Base-by-base conservation (phyloP, 2,113 vertebrate genomes). In the Pyxicephalus adspersus region DNA sequence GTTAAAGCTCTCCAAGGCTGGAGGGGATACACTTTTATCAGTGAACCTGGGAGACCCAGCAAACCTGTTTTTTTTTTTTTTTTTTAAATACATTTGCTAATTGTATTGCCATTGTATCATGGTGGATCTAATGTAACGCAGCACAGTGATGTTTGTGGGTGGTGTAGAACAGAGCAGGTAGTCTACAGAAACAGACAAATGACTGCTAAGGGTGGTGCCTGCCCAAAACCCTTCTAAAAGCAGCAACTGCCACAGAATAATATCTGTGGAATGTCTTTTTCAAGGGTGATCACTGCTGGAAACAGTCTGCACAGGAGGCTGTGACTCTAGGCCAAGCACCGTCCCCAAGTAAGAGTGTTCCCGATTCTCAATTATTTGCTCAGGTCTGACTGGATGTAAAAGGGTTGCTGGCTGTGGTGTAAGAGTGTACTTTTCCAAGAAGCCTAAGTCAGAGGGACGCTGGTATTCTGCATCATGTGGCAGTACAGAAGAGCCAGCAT, bases 341-440 rank as follows among this genome's bases (percentile, higher is more conserved):
- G 96, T 95, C 34, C 97, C 97, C 66, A 99, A 92, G 50, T 98
- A 98, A 0, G 96, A 97, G 85, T 95, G 98, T 82, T 99, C 96
- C 88, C 96, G 90, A 23, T 95, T 93, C 87, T 98, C 98, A 80
- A 99, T 87, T 89, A 99, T 96, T 77, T 97, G 97, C 70, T 98
- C 96, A 0, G 95, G 87, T 65, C 96, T 92, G 3, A 98, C 95
- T 0, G 95, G 95, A 86, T 98, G 97, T 58, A 95, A 93, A 23
- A 98, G 94, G 83, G 95, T 97, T 68, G 95, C 86, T 3, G 96
- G 96, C 80, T 96, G 98, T 20, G 96, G 96, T 31, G 94, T 96
- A 17, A 99, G 94, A 2, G 96, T 96, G 38, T 98, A 99, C 75
- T 98, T 99, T 84, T 99, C 98, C 17, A 99, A 89, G 86, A 98